Evolutionary conservation across 2,888 invertebrate species (phyloP), one percentile per base, ranked within the genome.

Genomic region (Troides aeacus): DNA sequence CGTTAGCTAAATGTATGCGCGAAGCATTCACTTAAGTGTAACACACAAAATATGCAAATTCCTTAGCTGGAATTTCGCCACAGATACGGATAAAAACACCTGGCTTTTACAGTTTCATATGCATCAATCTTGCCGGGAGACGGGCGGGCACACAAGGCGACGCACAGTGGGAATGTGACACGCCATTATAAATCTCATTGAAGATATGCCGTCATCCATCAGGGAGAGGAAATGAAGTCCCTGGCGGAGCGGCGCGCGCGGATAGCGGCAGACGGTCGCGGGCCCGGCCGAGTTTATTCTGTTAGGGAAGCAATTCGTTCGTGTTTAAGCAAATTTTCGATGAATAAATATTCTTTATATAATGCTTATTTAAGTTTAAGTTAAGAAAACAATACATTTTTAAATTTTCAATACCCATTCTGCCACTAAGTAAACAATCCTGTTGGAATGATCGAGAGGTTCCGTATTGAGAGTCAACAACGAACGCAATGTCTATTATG

Each of bases 141-240:
- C 69, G 69, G 65, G 69, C 50, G 69, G 23, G 62, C 70, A 59
- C 66, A 60, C 66, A 58, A 61, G 30, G 64, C 66, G 67, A 79
- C 68, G 73, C 83, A 79, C 79, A 76, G 80, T 77, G 75, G 83
- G 84, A 85, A 87, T 89, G 85, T 90, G 91, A 92, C 90, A 87
- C 76, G 76, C 87, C 83, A 92, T 90, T 92, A 92, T 89, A 91
- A 92, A 92, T 90, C 88, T 89, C 87, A 89, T 91, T 90, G 90
- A 82, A 90, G 90, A 90, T 87, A 88, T 83, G 83, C 81, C 78
- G 84, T 82, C 90, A 92, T 92, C 92, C 89, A 92, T 92, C 92
- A 92, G 83, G 68, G 76, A 79, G 79, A 88, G 92, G 92, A 92
- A 92, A 92, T 92, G 91, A 90, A 91, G 87, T 85, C 85, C 84